These are phyloP conservation scores for Hirtodrosophila trivittata DNA, from an alignment of 2,888 invertebrate species.

Conservation along the genomic window DNA sequence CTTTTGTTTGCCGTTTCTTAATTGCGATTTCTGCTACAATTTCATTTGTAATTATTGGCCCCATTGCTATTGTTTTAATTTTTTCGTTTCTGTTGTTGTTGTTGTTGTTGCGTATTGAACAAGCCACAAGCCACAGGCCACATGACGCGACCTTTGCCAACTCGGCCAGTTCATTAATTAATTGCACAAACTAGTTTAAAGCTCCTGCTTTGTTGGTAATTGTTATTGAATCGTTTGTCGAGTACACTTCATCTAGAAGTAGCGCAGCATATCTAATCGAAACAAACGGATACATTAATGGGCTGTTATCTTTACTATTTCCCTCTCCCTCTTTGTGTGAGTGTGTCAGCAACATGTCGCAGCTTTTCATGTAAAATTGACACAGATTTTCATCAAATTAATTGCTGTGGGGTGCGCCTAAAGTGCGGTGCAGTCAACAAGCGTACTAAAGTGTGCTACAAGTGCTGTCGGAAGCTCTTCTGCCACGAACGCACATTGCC, in stretches of 20 bases:
- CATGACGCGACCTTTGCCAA: constrained; percentile 45
- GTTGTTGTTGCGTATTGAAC: constrained; percentile 12
- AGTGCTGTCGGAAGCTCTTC: constrained; percentile 50
- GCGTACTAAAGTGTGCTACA: constrained; percentile 68
- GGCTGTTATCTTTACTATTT: constrained; percentile 11
- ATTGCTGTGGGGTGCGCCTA: constrained; percentile 59
- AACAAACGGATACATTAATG: constrained; percentile 14
- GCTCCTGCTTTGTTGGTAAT: constrained; percentile 9
- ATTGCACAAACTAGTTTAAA: constrained; percentile 29
- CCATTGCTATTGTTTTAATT: constrained; percentile 13
- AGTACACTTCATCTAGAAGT: constrained; percentile 21
- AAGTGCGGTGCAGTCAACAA: constrained; percentile 58
- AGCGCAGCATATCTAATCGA: constrained; percentile 15
- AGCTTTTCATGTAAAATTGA: constrained; percentile 54
- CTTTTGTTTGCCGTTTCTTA: constrained; percentile 52
- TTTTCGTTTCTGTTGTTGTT: constrained; percentile 6
- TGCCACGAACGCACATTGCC: constrained; percentile 23
- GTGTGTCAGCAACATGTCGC: constrained; percentile 19
- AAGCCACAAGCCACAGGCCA: neutral
- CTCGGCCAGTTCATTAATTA: constrained; percentile 46
- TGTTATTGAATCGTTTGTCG: constrained; percentile 28
- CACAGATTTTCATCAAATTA: constrained; percentile 75
- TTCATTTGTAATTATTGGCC: constrained; percentile 55
- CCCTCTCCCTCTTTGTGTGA: neutral
- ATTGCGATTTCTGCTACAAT: constrained; percentile 71